phyloP scores from a whole-genome alignment of 23 tunicate genomes.

The Ascidia mentula region DNA sequence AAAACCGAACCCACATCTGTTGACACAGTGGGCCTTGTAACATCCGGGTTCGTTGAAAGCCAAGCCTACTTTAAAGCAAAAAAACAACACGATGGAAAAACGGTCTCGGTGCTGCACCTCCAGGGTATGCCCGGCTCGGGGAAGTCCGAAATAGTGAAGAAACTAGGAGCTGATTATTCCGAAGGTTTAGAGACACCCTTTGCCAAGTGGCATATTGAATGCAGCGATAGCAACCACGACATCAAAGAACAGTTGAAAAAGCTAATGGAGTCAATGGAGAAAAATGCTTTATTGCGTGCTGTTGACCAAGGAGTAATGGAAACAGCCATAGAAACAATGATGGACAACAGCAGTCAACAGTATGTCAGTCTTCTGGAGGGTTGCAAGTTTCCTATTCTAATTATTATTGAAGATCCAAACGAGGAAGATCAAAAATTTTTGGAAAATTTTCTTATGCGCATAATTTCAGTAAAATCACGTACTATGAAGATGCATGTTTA shows the following conservation, averaged over 20 bases:
- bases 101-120: neutral
- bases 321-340: neutral
- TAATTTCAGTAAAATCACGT: neutral
- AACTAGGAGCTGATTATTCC: neutral
- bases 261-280: neutral
- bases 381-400: neutral
- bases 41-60: neutral
- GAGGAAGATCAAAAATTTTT: neutral
- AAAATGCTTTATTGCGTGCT: neutral
- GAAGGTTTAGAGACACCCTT: neutral
- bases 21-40: neutral
- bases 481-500: neutral
- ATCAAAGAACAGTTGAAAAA: neutral
- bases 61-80: neutral
- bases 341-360: neutral
- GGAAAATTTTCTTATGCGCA: neutral
- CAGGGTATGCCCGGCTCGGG: neutral
- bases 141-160: neutral
- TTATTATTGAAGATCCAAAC: neutral
- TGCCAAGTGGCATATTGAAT: neutral
- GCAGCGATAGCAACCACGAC: neutral
- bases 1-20: neutral
- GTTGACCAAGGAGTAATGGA: neutral
- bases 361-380: neutral
- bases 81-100: neutral